Base-by-base conservation (phyloP, 2,113 vertebrate species). In the Dromiciops gliroides region DNA sequence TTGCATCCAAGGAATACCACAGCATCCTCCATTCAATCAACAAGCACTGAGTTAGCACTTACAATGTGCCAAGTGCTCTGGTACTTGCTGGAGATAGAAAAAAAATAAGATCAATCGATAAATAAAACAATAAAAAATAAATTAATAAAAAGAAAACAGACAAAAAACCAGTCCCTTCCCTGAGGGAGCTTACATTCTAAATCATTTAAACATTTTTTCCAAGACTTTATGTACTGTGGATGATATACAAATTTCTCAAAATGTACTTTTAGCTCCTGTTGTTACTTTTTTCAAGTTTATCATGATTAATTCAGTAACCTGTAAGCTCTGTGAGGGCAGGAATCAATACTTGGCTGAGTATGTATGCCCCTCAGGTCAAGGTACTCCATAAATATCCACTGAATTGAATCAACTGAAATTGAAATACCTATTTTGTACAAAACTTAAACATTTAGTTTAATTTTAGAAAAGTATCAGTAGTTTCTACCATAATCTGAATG, bases 261-360 rank as follows among this genome's bases (percentile, higher is more conserved):
- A 94, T 89, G 12, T 60, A 8, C n/a, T 94, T 94, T 94, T 90
- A n/a, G 16, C 91, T 93, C 37, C 9, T 90, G 83, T 97, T 91
- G 24, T 60, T 91, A 94, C 19, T 91, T 93, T 75, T 37, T 14
- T 2, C 89, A 26, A 8, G 48, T 91, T 89, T 96, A 6, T 90
- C 92, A 48, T n/a, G 16, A 44, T 22, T 44, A 2, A 22, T 75
- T 44, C 2, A 67, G 5, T 75, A 22, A 16, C 19, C n/a, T 44
- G 14, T 14, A n/a, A 67, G 1, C 11, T 67, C 31, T n/a, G 67
- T 75, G 37, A 75, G 67, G 37, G 3, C 8, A 75, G 37, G 28
- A 67, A 67, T 5, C 19, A 75, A 22, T 75, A 22, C 67, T 44
- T n/a, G 44, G 67, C 16, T 75, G n/a, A 22, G 5, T 22, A 75